Conservation (phyloP, 1,140 invertebrate species). For the Protaetia brevitarsis region DNA sequence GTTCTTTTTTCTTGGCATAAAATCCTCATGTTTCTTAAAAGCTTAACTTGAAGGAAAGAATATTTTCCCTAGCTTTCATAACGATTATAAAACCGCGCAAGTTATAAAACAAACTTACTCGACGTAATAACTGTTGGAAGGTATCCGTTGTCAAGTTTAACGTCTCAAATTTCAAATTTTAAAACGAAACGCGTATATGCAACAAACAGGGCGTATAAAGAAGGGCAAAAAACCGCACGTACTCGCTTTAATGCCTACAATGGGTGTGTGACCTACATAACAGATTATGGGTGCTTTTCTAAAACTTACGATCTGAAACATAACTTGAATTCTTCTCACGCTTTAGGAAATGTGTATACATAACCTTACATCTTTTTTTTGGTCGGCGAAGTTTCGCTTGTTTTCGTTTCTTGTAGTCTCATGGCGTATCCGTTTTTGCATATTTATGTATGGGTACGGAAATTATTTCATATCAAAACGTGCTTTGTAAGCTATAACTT, state of each 20-base stretch:
- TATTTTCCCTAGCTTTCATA: too few species aligned
- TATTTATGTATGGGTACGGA: too few species aligned
- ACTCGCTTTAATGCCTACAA: background rate
- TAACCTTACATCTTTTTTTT: background rate
- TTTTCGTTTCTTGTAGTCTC: background rate
- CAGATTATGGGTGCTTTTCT: background rate
- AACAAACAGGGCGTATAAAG: background rate
- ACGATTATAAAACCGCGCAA: too few species aligned
- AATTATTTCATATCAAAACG: too few species aligned
- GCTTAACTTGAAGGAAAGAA: too few species aligned
- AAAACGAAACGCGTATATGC: background rate
- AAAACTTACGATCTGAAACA: background rate
- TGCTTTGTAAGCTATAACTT: too few species aligned
- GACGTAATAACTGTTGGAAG: too few species aligned
- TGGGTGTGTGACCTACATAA: background rate
- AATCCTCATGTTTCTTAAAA: too few species aligned
- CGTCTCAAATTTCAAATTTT: background rate
- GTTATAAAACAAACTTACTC: background rate
- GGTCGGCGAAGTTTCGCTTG: background rate
- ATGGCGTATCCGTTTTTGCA: too few species aligned
- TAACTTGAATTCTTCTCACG: background rate
- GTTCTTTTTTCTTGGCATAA: too few species aligned
- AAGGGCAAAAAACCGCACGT: background rate
- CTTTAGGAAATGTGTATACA: background rate
- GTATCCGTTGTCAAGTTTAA: background rate